Conservation (phyloP, 2,113 vertebrate genomes). For the Gymnobelideus leadbeateri region DNA sequence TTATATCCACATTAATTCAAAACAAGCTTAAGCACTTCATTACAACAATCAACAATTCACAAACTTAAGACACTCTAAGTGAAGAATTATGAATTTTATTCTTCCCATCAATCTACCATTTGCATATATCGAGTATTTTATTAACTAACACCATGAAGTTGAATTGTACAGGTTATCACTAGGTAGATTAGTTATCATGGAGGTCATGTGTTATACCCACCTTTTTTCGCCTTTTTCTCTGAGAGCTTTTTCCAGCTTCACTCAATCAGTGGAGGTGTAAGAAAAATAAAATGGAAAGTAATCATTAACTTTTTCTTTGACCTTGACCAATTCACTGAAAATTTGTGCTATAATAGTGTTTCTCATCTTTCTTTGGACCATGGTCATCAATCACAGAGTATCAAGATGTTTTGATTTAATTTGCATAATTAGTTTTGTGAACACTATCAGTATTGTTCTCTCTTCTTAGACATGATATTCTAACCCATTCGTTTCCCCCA, state of each 20-base stretch:
- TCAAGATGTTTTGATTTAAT: not conserved
- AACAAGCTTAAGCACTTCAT: constrained; percentile 13
- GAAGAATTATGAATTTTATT: constrained; percentile 1
- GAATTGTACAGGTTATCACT: not conserved
- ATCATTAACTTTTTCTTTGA: not conserved
- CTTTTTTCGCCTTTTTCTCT: not conserved
- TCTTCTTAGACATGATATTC: not conserved
- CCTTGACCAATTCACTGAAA: not conserved
- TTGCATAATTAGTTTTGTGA: not conserved
- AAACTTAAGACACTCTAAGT: not conserved
- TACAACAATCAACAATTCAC: constrained; percentile 27
- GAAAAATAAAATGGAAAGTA: not conserved
- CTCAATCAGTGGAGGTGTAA: constrained; percentile 2
- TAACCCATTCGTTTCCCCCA: not conserved
- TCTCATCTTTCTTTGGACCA: not conserved
- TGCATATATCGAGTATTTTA: constrained; percentile 28
- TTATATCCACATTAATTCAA: constrained; percentile 37
- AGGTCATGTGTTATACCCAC: not conserved
- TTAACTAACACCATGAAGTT: not conserved
- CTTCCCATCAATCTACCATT: not conserved
- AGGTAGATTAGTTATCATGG: not conserved
- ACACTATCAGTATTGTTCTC: not conserved
- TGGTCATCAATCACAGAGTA: not conserved
- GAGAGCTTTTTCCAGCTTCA: not conserved
- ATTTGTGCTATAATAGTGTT: not conserved